Evolutionary conservation across 2,113 vertebrate species (phyloP).

Genomic region (Psephotus haematonotus): DNA sequence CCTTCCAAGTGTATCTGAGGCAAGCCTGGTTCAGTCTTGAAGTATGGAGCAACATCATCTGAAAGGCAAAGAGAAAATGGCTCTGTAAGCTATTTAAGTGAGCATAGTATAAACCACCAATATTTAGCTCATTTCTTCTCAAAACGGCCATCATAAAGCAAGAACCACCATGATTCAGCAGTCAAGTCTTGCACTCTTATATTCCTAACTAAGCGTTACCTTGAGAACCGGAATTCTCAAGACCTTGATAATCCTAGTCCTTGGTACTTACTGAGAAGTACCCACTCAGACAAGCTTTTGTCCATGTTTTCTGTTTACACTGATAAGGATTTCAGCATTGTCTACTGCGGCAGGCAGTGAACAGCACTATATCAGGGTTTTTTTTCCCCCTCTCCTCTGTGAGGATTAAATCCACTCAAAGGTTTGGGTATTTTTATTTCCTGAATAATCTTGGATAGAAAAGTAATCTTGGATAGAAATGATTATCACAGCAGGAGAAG

Average conservation of each 20-base stretch:
- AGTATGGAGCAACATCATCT: slow-evolving; percentile 85
- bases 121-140: neutral
- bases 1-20: slow-evolving; percentile 87
- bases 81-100: neutral
- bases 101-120: neutral
- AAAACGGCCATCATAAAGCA: neutral
- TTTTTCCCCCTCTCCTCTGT: accelerated
- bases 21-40: slow-evolving; percentile 81
- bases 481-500: slow-evolving; percentile 14
- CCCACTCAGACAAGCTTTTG: neutral
- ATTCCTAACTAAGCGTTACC: neutral
- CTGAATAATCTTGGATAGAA: neutral
- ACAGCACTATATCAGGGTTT: neutral
- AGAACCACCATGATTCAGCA: neutral
- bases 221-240: neutral
- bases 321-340: neutral
- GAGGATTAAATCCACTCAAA: slow-evolving; percentile 9
- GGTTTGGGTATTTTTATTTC: neutral
- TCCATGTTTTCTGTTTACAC: neutral
- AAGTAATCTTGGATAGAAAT: slow-evolving; percentile 42
- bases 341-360: neutral
- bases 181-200: neutral
- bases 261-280: neutral
- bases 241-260: neutral
- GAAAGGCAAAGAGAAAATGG: slow-evolving; percentile 1